Evolutionary conservation across 1,140 invertebrate genomes (phyloP).

Genomic region (Solen grandis): DNA sequence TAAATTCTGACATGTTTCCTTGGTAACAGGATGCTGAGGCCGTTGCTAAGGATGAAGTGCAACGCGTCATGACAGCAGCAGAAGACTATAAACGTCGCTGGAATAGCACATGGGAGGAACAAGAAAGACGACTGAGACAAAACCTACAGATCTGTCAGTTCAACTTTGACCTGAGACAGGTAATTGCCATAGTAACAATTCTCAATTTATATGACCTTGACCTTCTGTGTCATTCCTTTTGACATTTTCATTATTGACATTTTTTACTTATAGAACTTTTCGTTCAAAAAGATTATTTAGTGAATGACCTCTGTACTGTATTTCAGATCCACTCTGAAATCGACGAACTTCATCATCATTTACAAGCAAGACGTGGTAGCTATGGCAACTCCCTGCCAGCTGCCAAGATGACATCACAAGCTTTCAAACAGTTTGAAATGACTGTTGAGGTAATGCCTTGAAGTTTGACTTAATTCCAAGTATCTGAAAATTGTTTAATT

Average conservation of each 20-base stretch:
- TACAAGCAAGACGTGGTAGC: constrained; percentile 85
- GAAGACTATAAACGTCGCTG: constrained; percentile 81
- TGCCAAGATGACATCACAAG: constrained; percentile 86
- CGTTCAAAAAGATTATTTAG: not conserved
- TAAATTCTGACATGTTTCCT: no score
- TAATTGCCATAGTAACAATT: constrained; percentile 41
- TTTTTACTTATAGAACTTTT: not conserved
- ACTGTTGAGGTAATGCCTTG: constrained; percentile 86
- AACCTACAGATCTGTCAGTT: constrained; percentile 87
- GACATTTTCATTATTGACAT: no score
- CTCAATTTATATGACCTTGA: not conserved
- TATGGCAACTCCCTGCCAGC: constrained; percentile 88
- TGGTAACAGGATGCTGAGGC: constrained; percentile 87
- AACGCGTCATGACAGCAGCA: constrained; percentile 86
- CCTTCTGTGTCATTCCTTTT: not conserved
- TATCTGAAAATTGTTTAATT: not conserved
- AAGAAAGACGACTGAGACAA: constrained; percentile 85
- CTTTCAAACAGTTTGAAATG: constrained; percentile 90
- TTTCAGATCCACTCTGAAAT: constrained; percentile 87
- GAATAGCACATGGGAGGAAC: constrained; percentile 84
- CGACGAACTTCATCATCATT: constrained; percentile 85
- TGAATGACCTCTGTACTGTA: not conserved
- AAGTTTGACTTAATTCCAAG: not conserved
- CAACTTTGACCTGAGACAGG: constrained; percentile 85
- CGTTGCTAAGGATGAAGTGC: constrained; percentile 86